Conservation (phyloP, 2,113 vertebrate genomes). For the Chaetura pelagica region DNA sequence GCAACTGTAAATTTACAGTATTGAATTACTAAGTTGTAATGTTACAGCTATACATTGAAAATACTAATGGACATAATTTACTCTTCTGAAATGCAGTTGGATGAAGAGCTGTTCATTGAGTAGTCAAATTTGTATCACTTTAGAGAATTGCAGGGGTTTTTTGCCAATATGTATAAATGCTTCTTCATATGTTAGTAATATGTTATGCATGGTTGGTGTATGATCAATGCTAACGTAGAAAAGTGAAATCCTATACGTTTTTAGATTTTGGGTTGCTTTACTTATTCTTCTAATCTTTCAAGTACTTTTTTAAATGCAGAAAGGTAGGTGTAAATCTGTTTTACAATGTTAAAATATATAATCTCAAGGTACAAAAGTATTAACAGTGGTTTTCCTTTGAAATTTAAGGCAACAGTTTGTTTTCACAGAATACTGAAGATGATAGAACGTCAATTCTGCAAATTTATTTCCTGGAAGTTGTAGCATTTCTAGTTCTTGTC, state of each 20-base stretch:
- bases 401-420: background rate
- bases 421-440: slow-evolving; percentile 42
- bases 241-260: slow-evolving; percentile 1
- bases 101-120: background rate
- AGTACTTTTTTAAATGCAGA: slow-evolving; percentile 33
- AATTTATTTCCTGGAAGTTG: background rate
- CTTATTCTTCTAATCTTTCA: background rate
- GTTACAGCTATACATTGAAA: slow-evolving; percentile 22
- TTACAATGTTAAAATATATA: slow-evolving; percentile 18
- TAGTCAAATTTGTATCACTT: background rate
- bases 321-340: slow-evolving; percentile 59
- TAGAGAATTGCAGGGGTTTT: background rate
- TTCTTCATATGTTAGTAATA: slow-evolving; percentile 46
- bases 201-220: slow-evolving; percentile 56
- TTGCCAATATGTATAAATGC: background rate
- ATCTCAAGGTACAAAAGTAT: background rate
- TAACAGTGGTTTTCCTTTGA: slow-evolving; percentile 23
- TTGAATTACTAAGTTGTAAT: background rate
- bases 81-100: background rate
- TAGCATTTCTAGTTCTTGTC: background rate
- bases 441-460: background rate
- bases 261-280: slow-evolving; percentile 47
- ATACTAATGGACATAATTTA: background rate
- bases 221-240: slow-evolving; percentile 43
- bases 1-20: background rate